A percentile compares a stretch with the other conserved stretches of the same genome.
Conservation (phyloP, 2,113 vertebrate genomes). For the Patagioenas fasciata region DNA sequence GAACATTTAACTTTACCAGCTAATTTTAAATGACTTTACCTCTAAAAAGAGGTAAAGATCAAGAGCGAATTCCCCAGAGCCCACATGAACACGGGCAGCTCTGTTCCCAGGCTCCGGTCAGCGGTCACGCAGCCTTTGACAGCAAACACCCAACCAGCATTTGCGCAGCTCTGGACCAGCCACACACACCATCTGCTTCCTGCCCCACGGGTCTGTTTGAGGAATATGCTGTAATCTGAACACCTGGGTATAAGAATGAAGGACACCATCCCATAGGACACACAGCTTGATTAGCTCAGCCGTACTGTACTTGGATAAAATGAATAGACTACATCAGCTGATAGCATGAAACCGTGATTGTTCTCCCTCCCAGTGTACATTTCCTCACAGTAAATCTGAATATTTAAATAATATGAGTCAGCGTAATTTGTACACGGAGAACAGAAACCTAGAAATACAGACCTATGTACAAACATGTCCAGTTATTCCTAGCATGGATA, state of each 20-base stretch:
- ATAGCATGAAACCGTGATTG: not conserved
- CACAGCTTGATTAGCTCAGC: not conserved
- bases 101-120: no score
- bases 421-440: not conserved
- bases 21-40: not conserved
- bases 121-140: no score
- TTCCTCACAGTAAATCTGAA: not conserved
- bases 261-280: not conserved
- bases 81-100: not conserved
- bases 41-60: not conserved
- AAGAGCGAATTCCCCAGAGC: not conserved
- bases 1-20: not conserved
- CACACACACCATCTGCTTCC: not conserved
- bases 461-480: not conserved
- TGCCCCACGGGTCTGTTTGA: not conserved
- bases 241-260: not conserved
- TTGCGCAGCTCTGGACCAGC: not conserved
- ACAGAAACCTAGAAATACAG: not conserved
- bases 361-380: not conserved
- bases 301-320: not conserved
- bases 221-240: not conserved
- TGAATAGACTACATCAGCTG: not conserved
- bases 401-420: not conserved
- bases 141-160: not conserved
- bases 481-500: slow-evolving; percentile 15